A percentile compares a stretch with the other conserved stretches of the same genome.
Conservation (phyloP, 1,140 invertebrate species). For the Helicoverpa zea region DNA sequence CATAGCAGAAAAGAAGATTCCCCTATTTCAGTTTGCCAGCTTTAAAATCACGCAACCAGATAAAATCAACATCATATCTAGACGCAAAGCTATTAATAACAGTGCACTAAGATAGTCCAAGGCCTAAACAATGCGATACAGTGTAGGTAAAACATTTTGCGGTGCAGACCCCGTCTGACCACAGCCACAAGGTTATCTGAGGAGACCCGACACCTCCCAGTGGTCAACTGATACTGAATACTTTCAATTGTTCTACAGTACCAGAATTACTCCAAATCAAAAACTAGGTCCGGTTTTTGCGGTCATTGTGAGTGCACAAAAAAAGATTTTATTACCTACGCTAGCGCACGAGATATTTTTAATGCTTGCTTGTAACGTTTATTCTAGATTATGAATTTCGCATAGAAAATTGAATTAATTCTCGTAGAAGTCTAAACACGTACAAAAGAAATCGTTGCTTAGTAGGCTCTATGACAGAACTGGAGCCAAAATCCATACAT, state of each 20-base stretch:
- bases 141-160: constrained; percentile 42
- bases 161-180: constrained; percentile 36
- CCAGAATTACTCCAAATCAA: constrained; percentile 15
- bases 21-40: neutral
- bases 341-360: neutral
- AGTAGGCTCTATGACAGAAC: neutral
- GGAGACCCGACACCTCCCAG: constrained; percentile 43
- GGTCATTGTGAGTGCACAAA: neutral
- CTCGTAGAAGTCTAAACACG: neutral
- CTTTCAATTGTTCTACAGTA: constrained; percentile 41
- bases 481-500: neutral
- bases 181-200: constrained; percentile 52
- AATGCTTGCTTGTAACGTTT: neutral
- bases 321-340: constrained; percentile 5
- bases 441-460: neutral
- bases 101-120: constrained; percentile 16
- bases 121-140: constrained; percentile 29
- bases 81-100: constrained; percentile 12
- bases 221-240: constrained; percentile 46
- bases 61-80: constrained; percentile 14
- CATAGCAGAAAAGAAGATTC: no score
- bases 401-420: neutral
- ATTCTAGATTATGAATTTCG: neutral
- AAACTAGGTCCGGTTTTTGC: constrained; percentile 26
- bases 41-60: neutral